Evolutionary conservation across 1,140 invertebrate genomes (phyloP), one percentile per base, ranked within the genome.

Genomic region (Drosophila varians): DNA sequence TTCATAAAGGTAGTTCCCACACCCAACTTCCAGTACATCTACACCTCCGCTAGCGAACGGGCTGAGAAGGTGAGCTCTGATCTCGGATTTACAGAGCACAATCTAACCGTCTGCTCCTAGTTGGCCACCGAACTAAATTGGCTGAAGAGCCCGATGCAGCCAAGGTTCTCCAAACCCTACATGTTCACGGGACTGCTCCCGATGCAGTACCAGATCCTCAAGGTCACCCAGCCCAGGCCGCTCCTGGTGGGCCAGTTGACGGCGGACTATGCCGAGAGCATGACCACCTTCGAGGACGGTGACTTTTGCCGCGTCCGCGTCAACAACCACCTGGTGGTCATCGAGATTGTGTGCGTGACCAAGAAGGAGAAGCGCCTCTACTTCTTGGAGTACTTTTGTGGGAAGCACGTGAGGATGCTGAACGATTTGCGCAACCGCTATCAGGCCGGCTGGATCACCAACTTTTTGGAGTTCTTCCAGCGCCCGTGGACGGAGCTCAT

Each of bases 401-500:
- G 80, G 11, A 69, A 58, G 5, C 80, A 86, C 26, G 82, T 66
- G 1, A 16, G 46, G 14, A 25, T 86, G 11, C 52, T 86, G 1
- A 86, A 77, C 21, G 78, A 82, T 38, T 1, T 86, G 3, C n/a
- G 18, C 0, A 42, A 8, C n/a, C 76, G 73, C 3, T 87, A n/a
- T 12, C 49, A 60, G 1, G 0, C 16, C 1, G 73, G 73, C 12
- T 55, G 61, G 26, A 77, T 86, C 0, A 12, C 14, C 0, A 65
- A 65, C 21, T 86, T 86, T 3, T n/a, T 80, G 1, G 8, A 11
- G 0, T 86, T 49, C 14, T 87, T 86, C 6, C 16, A 80, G 28
- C 23, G 58, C 2, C 82, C 80, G 3, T 86, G 80, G 80, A 86
- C 80, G 0, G 80, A 86, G 23, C 64, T 65, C 3, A 16, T 86